Percentiles rank a stretch among this genome's conserved stretches.
These are phyloP conservation scores for Temnothorax curvispinosus DNA, from an alignment of 1,140 invertebrate genomes.

Conservation along the genomic window DNA sequence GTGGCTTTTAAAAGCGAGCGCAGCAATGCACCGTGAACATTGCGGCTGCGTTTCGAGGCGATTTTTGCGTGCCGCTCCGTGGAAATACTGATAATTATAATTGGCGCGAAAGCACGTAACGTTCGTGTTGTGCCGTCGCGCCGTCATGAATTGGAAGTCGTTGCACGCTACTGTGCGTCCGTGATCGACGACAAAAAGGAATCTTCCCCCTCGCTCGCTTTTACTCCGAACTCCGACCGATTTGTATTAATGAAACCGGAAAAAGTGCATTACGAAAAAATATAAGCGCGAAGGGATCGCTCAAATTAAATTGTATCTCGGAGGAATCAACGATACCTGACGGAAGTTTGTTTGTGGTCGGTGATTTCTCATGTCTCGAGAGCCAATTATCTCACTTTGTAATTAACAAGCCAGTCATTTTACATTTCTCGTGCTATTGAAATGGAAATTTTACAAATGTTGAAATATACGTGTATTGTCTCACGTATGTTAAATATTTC, in stretches of 20 bases:
- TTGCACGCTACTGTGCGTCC: conserved; percentile 60
- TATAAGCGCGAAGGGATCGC: conserved; percentile 24
- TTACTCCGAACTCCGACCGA: conserved; percentile 23
- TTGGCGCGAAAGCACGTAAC: conserved; percentile 70
- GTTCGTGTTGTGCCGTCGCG: conserved; percentile 63
- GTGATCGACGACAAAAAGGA: conserved; percentile 66
- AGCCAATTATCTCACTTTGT: conserved; percentile 46
- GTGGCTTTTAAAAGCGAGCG: conserved; percentile 24
- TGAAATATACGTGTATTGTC: not conserved
- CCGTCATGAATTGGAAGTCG: conserved; percentile 56
- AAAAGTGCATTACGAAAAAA: conserved; percentile 42
- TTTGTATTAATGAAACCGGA: conserved; percentile 55
- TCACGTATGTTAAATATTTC: not conserved
- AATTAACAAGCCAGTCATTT: conserved; percentile 39
- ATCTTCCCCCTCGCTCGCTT: conserved; percentile 40
- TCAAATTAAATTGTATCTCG: conserved; percentile 47
- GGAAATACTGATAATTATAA: conserved; percentile 67
- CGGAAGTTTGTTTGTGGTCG: conserved; percentile 28
- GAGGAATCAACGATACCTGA: conserved; percentile 17
- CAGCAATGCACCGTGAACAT: not conserved
- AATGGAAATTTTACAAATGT: conserved; percentile 39
- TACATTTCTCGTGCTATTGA: not conserved
- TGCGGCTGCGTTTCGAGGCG: not conserved
- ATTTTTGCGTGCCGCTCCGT: conserved; percentile 62
- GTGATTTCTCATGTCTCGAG: conserved; percentile 14